These are phyloP conservation scores for Watsonalla cultraria DNA, from an alignment of 2,888 invertebrate genomes.

Conservation along the genomic window DNA sequence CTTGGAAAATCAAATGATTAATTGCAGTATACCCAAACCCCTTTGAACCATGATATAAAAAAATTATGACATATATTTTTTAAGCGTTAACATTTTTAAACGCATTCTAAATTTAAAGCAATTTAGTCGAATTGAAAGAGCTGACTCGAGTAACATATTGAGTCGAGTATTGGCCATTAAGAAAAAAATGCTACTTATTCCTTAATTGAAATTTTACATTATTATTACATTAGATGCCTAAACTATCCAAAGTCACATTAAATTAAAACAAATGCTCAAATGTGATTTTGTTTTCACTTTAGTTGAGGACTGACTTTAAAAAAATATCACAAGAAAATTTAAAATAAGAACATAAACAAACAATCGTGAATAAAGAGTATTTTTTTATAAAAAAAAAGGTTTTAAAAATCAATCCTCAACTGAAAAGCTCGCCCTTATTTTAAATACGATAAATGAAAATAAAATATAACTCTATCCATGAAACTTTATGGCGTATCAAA, in stretches of 20 bases:
- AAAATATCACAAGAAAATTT: slow-evolving; percentile 27
- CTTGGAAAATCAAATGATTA: too few species aligned
- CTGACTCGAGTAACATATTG: background rate
- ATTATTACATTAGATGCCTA: slow-evolving; percentile 11
- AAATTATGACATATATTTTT: background rate
- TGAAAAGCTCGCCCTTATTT: slow-evolving; percentile 5
- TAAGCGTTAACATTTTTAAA: background rate
- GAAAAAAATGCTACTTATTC: background rate
- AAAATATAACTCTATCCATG: slow-evolving; percentile 22
- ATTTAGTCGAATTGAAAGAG: background rate
- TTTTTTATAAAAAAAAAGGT: slow-evolving; percentile 18
- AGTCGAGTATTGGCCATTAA: background rate
- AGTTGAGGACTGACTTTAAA: slow-evolving; percentile 46
- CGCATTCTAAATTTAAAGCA: background rate
- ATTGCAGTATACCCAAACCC: too few species aligned
- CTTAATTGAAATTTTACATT: background rate
- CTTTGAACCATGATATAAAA: too few species aligned
- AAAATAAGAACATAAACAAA: slow-evolving; percentile 26
- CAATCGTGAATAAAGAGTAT: slow-evolving; percentile 32
- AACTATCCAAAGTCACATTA: slow-evolving; percentile 58
- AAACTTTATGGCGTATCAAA: slow-evolving; percentile 34
- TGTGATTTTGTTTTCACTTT: slow-evolving; percentile 49
- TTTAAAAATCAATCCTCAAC: slow-evolving; percentile 45
- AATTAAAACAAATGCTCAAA: slow-evolving; percentile 66
- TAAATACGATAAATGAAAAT: slow-evolving; percentile 5